These are phyloP conservation scores for Liposcelis brunnea DNA, from an alignment of 2,888 invertebrate genomes.

Conservation along the genomic window DNA sequence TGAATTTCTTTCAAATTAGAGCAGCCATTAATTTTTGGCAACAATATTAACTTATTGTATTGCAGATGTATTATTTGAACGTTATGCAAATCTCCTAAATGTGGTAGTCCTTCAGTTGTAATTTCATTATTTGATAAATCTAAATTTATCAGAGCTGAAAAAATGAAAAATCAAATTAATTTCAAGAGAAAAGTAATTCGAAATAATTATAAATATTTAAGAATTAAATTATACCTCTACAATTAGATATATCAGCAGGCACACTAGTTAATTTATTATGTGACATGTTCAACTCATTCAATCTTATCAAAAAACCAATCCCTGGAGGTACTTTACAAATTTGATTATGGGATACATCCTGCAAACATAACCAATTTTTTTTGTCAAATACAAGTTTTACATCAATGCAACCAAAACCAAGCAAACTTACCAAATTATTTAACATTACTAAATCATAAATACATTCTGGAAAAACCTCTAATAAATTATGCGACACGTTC, in stretches of 20 bases:
- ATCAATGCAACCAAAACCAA: too few species aligned
- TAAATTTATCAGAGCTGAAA: constrained; percentile 47
- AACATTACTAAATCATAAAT: constrained; percentile 1
- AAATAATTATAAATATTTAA: too few species aligned
- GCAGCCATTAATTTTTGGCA: constrained; percentile 66
- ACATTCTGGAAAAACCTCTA: background rate
- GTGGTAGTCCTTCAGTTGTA: constrained; percentile 34
- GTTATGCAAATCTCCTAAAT: constrained; percentile 54
- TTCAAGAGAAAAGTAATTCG: background rate
- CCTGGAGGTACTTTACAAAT: background rate
- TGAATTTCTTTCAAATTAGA: constrained; percentile 60
- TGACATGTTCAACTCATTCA: background rate
- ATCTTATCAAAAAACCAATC: background rate
- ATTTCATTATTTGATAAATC: constrained; percentile 58
- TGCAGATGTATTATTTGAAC: constrained; percentile 59
- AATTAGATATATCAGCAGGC: background rate
- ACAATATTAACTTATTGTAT: constrained; percentile 57
- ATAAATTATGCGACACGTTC: background rate
- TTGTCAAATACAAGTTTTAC: too few species aligned
- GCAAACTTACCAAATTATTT: background rate
- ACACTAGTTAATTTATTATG: background rate
- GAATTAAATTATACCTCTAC: background rate
- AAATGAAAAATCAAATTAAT: constrained; percentile 9
- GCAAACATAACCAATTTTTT: too few species aligned
- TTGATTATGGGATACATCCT: background rate